These are phyloP conservation scores for Anguilla anguilla DNA, from an alignment of 2,797 vertebrate species.

Conservation along the genomic window DNA sequence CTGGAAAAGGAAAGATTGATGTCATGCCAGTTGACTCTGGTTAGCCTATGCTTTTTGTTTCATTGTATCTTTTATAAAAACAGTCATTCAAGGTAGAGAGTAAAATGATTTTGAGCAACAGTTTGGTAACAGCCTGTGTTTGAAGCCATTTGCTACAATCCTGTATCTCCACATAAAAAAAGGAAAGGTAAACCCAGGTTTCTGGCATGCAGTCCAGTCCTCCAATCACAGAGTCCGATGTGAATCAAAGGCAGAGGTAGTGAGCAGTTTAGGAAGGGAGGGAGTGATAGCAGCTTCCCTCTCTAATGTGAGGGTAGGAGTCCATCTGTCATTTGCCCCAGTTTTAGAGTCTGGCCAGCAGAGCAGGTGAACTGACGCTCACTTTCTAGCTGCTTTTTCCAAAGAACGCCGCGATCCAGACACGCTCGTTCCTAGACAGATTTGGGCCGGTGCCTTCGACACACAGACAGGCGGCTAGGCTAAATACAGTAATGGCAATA, in stretches of 20 bases:
- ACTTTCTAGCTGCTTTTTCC: background rate
- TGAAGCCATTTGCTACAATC: background rate
- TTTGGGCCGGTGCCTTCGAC: background rate
- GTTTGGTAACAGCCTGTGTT: background rate
- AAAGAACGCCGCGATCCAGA: background rate
- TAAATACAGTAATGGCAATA: slow-evolving; percentile 9
- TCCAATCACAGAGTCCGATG: background rate
- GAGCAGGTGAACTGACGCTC: background rate
- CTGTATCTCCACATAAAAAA: background rate
- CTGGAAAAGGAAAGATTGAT: too few relatives aligned
- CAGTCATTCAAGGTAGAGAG: background rate
- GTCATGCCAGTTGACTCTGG: background rate
- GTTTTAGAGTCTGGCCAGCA: background rate
- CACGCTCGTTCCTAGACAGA: background rate
- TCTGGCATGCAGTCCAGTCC: background rate
- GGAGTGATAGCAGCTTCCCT: background rate
- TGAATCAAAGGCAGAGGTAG: background rate
- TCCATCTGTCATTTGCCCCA: background rate
- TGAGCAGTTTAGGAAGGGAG: background rate
- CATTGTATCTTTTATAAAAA: background rate
- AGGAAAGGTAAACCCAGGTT: background rate
- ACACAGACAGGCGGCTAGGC: slow-evolving; percentile 3
- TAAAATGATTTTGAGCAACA: background rate
- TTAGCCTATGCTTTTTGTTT: background rate
- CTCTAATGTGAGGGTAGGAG: background rate